phyloP scores from a whole-genome alignment of 2,113 vertebrate genomes.

The Apodemus speciosus region DNA sequence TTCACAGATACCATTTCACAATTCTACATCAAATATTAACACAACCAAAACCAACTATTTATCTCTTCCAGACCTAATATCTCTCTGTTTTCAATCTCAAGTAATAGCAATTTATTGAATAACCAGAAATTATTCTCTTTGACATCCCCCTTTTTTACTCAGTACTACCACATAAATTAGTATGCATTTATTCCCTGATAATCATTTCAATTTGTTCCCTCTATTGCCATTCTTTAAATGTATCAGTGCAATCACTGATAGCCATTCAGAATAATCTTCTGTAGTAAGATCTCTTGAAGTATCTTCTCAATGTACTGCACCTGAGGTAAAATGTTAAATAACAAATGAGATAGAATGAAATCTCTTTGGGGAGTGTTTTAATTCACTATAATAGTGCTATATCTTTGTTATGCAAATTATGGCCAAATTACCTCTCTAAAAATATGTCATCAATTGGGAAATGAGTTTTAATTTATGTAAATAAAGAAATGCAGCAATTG shows the following conservation, averaged over 20 bases:
- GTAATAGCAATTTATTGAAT: fast-evolving
- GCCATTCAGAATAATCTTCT: background rate
- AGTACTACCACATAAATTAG: fast-evolving
- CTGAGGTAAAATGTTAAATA: conserved; percentile 32
- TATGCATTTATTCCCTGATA: background rate
- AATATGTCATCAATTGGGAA: background rate
- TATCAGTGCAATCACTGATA: background rate
- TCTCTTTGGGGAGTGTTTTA: conserved; percentile 48
- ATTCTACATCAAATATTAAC: background rate
- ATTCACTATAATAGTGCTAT: conserved; percentile 57
- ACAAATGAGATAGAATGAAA: conserved; percentile 23
- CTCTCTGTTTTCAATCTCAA: background rate
- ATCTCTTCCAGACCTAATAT: background rate
- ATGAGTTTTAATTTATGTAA: conserved; percentile 52
- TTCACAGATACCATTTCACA: background rate
- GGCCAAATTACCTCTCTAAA: conserved; percentile 42
- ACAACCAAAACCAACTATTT: background rate
- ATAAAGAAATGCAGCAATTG: conserved; percentile 50
- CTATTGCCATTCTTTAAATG: background rate
- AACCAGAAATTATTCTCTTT: background rate
- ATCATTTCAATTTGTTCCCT: background rate
- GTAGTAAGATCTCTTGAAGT: background rate
- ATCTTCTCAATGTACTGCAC: background rate
- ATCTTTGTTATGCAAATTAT: conserved; percentile 65
- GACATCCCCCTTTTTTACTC: background rate